Percentiles rank a stretch among this genome's conserved stretches.
Conservation (phyloP, 1,140 invertebrate genomes). For the Diuraphis noxia region DNA sequence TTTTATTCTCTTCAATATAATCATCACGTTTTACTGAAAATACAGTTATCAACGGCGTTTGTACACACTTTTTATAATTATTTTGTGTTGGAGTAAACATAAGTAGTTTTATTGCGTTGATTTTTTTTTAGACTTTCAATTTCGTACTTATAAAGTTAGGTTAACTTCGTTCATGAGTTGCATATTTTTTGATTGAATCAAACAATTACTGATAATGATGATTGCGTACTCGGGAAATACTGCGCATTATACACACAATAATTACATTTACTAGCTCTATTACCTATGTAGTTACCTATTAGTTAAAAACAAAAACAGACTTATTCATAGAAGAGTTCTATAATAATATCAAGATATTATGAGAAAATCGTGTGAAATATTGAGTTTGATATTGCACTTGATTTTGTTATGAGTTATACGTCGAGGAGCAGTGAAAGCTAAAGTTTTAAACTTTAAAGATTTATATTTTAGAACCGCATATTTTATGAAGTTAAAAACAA, state of each 20-base stretch:
- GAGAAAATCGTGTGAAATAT: neutral
- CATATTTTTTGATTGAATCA: neutral
- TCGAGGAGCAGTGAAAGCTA: neutral
- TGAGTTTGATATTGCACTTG: neutral
- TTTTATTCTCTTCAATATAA: neutral
- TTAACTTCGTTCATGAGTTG: neutral
- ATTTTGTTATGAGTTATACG: neutral
- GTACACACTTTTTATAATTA: neutral
- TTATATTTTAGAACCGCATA: neutral
- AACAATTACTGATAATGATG: neutral
- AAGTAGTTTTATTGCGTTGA: neutral
- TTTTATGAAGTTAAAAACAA: neutral
- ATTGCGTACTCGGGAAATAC: neutral
- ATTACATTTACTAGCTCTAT: no score
- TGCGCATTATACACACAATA: no score
- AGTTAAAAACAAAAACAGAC: neutral
- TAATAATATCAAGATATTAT: neutral
- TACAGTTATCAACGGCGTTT: neutral
- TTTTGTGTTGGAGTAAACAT: neutral
- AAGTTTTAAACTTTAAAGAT: slow-evolving; percentile 14
- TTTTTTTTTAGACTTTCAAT: neutral
- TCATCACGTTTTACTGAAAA: neutral
- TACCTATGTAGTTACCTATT: neutral
- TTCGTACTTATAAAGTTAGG: neutral
- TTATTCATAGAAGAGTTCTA: neutral